A percentile compares a stretch with the other conserved stretches of the same genome.
phyloP scores from a whole-genome alignment of 2,797 vertebrate genomes.

The Alosa sapidissima region DNA sequence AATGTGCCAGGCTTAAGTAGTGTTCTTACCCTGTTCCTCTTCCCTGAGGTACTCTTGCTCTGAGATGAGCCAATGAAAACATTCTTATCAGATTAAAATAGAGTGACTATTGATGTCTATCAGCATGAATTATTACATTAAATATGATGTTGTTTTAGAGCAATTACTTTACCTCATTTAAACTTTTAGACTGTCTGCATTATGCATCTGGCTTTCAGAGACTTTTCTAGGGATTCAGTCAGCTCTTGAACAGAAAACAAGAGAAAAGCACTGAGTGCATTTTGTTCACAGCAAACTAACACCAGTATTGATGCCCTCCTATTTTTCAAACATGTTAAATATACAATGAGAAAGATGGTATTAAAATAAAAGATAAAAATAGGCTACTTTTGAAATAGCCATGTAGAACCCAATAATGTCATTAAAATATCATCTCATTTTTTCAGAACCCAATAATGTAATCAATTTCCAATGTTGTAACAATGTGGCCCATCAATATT shows the following conservation, averaged over 20 bases:
- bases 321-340: background rate
- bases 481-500: too few species aligned
- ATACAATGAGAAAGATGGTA: background rate
- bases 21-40: background rate
- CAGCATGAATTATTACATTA: background rate
- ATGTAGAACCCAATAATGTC: too few species aligned
- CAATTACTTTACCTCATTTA: background rate
- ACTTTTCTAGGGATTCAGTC: background rate
- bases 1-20: background rate
- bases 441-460: too few species aligned
- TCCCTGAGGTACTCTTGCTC: background rate
- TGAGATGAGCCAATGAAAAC: background rate
- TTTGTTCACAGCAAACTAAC: background rate
- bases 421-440: too few species aligned
- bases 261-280: background rate
- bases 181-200: background rate
- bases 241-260: background rate
- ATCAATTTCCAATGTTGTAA: too few species aligned
- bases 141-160: constrained; percentile 1
- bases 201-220: background rate
- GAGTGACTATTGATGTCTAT: constrained; percentile 1
- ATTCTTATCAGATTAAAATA: background rate
- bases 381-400: background rate
- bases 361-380: background rate
- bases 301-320: background rate